Base-by-base conservation (phyloP, 2,888 invertebrate species). In the Malthinus flaveolus region DNA sequence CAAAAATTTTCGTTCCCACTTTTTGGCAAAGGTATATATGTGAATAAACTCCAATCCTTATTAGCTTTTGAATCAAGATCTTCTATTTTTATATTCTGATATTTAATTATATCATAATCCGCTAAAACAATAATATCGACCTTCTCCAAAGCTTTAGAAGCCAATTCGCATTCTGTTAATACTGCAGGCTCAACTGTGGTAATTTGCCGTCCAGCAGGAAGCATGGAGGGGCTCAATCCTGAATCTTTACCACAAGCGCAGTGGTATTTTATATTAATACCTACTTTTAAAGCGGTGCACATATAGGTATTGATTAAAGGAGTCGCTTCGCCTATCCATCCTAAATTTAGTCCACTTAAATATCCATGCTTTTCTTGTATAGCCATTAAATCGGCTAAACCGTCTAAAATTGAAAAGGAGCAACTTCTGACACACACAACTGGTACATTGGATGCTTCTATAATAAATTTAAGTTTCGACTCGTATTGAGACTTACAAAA, bases 261-360 rank as follows among this genome's bases (percentile, higher is more conserved):
- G 11, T 31, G 59, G 32, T 61, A 65, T 33, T 53, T 47, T 11
- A 65, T 31, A 55, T 65, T 56, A 13, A 65, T 56, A 32, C 58
- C 62, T 12, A 65, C n/a, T 13, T 32, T 50, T 33, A 61, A 59
- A 5, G 56, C 54, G 6, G 63, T 51, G 10, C 51, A 49, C 35
- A 65, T 37, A 49, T 55, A 65, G 11, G 62, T 59, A 37, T 65
- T 65, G 9, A 65, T 47, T 49, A 63, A 44, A 0, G 55, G 49
- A 8, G 46, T 48, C 12, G 62, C 56, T 32, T 45, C 33, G 7
- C 65, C 65, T 6, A 65, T 33, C 59, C 56, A 63, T 8, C 54
- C 57, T 10, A 65, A 15, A 7, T 45, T 65, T 55, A 65, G 53
- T 34, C 44, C 33, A 13, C 49, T 59, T 34, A 65, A 55, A 32